A percentile compares a stretch with the other conserved stretches of the same genome.
phyloP scores from a whole-genome alignment of 2,113 vertebrate species.

The Xenopus tropicalis region DNA sequence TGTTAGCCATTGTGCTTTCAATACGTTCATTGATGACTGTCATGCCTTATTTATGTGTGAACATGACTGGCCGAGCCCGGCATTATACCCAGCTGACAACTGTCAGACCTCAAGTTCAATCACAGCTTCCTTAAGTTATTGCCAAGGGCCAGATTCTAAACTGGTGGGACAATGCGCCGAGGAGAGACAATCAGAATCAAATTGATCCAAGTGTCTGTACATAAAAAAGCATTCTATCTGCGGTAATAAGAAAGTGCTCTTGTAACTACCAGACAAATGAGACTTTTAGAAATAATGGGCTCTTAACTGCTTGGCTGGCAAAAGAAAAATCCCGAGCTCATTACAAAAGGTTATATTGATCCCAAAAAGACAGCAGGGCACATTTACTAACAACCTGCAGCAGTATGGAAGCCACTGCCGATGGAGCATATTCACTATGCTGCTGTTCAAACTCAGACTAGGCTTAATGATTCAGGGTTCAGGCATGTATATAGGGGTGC shows the following conservation, averaged over 20 bases:
- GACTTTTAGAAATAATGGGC: slow-evolving; percentile 6
- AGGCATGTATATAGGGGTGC: too few species aligned
- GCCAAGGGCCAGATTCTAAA: slow-evolving; percentile 60
- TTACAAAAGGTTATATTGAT: too few species aligned
- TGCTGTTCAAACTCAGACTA: too few species aligned
- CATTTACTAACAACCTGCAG: too few species aligned
- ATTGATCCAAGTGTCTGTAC: slow-evolving; percentile 57
- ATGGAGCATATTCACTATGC: too few species aligned
- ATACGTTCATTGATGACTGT: slow-evolving; percentile 62
- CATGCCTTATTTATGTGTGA: slow-evolving; percentile 64
- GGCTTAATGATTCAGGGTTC: too few species aligned
- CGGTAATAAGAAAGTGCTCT: slow-evolving; percentile 50
- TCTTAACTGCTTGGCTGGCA: slow-evolving; percentile 19
- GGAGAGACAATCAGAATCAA: slow-evolving; percentile 61
- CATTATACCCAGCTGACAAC: slow-evolving; percentile 63
- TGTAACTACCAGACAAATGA: slow-evolving; percentile 45
- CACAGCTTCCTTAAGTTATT: slow-evolving; percentile 60
- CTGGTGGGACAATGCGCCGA: slow-evolving; percentile 57
- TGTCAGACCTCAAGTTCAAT: slow-evolving; percentile 63
- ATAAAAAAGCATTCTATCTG: slow-evolving; percentile 59
- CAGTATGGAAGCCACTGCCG: too few species aligned
- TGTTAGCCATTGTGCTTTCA: slow-evolving; percentile 56
- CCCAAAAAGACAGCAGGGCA: too few species aligned
- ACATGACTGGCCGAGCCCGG: slow-evolving; percentile 61
- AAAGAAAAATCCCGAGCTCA: too few species aligned